Percentiles rank a stretch among this genome's conserved stretches.
Conservation (phyloP, 2,113 vertebrate genomes). For the Rhinolophus ferrumequinum region DNA sequence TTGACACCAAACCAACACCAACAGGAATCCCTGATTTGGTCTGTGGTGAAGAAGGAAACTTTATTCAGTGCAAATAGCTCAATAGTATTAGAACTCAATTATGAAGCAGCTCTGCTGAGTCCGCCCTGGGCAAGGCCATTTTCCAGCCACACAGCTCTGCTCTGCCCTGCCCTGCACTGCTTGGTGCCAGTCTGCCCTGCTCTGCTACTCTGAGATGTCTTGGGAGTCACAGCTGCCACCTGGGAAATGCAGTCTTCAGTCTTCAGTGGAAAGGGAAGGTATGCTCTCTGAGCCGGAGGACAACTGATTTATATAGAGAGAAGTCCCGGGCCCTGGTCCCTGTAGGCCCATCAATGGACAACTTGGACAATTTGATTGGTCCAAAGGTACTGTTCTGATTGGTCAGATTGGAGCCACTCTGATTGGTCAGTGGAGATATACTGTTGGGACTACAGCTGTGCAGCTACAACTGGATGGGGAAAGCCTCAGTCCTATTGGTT, state of each 20-base stretch:
- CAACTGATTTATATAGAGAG: background rate
- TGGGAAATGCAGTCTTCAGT: background rate
- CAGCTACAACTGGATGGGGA: background rate
- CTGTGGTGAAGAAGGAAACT: background rate
- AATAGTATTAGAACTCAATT: background rate
- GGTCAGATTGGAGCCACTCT: background rate
- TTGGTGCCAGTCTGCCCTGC: background rate
- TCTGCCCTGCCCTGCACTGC: background rate
- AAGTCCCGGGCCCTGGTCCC: background rate
- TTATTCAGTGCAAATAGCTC: background rate
- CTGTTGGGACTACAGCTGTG: background rate
- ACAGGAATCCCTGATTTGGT: background rate
- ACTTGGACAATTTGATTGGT: background rate
- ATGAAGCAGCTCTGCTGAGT: background rate
- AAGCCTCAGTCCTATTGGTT: background rate
- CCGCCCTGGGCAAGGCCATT: background rate
- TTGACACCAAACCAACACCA: background rate
- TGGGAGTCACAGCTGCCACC: background rate
- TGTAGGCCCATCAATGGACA: background rate
- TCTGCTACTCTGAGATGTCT: background rate
- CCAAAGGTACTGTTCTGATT: background rate
- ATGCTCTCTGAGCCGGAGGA: no score
- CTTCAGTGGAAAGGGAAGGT: background rate
- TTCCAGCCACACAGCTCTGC: background rate
- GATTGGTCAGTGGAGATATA: background rate